Percentiles rank a stretch among this genome's conserved stretches.
phyloP scores from a whole-genome alignment of 2,113 vertebrate species.

The Oenanthe melanoleuca region DNA sequence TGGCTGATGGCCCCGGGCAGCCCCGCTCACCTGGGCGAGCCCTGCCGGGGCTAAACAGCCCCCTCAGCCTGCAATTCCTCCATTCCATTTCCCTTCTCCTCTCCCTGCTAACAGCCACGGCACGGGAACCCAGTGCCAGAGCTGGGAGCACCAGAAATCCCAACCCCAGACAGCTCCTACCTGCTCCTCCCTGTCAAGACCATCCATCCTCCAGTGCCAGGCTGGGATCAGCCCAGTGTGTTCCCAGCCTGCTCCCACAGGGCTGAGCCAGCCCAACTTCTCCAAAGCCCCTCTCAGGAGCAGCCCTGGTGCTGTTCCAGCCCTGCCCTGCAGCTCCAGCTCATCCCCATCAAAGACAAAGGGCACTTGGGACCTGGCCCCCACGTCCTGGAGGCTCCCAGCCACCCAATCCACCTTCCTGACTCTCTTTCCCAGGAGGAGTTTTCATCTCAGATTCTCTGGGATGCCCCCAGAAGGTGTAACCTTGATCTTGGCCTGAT shows the following conservation, averaged over 20 bases:
- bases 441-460: not conserved
- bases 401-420: fast-evolving
- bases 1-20: not conserved
- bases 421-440: not conserved
- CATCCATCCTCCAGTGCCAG: not conserved
- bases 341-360: fast-evolving
- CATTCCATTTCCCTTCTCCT: not conserved
- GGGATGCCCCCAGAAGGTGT: not conserved
- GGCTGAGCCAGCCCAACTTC: fast-evolving
- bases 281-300: not conserved
- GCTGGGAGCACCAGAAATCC: not conserved
- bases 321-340: not conserved
- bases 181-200: not conserved
- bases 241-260: not conserved
- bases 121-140: not conserved
- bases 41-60: not conserved
- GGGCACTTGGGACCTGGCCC: not conserved
- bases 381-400: fast-evolving
- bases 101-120: fast-evolving
- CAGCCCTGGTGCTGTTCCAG: not conserved
- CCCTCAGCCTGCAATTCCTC: not conserved
- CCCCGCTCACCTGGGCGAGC: fast-evolving
- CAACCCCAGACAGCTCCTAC: not conserved
- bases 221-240: not conserved
- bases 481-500: not conserved